These are phyloP conservation scores for Drosophila navojoa DNA, from an alignment of 1,140 invertebrate species.

Conservation along the genomic window DNA sequence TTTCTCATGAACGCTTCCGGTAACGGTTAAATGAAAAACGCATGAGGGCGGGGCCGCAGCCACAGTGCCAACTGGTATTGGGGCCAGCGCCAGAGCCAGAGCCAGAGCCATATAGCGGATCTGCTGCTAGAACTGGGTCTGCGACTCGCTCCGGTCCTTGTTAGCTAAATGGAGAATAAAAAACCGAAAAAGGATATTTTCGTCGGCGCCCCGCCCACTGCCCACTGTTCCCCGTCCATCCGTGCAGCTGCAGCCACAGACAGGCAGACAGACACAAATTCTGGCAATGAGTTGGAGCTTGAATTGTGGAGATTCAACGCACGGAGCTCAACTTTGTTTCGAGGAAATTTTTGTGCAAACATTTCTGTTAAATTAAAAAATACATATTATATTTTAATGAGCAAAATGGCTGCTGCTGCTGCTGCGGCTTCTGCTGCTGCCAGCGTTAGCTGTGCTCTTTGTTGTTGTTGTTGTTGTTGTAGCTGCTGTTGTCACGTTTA, in stretches of 20 bases:
- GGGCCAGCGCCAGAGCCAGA: background rate
- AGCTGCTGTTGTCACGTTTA: constrained; percentile 73
- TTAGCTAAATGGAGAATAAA: constrained; percentile 59
- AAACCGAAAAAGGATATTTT: constrained; percentile 29
- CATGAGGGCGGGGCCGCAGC: constrained; percentile 49
- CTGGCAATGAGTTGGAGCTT: constrained; percentile 22
- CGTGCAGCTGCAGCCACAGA: constrained; percentile 45
- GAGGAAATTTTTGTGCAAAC: constrained; percentile 83
- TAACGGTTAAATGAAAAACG: constrained; percentile 71
- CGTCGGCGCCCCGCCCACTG: background rate
- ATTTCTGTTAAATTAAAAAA: constrained; percentile 84
- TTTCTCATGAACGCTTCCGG: constrained; percentile 84
- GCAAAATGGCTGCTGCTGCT: constrained; percentile 74
- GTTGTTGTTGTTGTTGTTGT: constrained; percentile 26
- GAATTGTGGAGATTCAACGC: constrained; percentile 34
- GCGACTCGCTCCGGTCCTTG: constrained; percentile 26
- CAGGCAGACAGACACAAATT: constrained; percentile 45
- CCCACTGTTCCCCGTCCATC: background rate
- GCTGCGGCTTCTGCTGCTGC: constrained; percentile 37
- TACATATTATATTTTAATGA: constrained; percentile 84
- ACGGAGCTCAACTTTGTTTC: constrained; percentile 74
- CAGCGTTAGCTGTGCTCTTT: constrained; percentile 16
- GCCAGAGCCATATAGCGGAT: constrained; percentile 5
- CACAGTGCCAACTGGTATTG: constrained; percentile 4
- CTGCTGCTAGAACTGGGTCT: constrained; percentile 26